phyloP scores from a whole-genome alignment of 2,888 invertebrate genomes.

The Tenthredo distinguenda region DNA sequence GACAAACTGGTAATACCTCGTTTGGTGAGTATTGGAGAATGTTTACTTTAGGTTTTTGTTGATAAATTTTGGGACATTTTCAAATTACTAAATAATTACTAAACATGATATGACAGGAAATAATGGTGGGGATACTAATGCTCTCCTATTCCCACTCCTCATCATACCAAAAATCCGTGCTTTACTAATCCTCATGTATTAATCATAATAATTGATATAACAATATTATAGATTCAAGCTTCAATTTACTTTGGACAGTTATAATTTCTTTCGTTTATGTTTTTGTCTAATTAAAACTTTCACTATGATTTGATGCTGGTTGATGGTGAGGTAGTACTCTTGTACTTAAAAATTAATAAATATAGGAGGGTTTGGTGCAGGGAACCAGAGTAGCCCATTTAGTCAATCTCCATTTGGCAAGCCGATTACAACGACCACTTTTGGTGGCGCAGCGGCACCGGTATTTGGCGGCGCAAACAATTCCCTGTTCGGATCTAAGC shows the following conservation, averaged over 20 bases:
- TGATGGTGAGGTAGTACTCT: constrained; percentile 40
- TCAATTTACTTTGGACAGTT: constrained; percentile 48
- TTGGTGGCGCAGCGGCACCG: constrained; percentile 83
- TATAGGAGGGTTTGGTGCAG: constrained; percentile 79
- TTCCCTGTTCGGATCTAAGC: constrained; percentile 81
- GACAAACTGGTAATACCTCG: constrained; percentile 74
- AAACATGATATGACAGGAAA: neutral
- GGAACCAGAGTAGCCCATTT: constrained; percentile 80
- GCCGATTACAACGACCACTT: constrained; percentile 82
- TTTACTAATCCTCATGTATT: constrained; percentile 12
- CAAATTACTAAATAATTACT: neutral
- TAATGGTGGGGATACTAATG: neutral
- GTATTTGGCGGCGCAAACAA: constrained; percentile 84
- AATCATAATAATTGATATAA: neutral
- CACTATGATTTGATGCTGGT: constrained; percentile 6
- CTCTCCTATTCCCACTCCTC: neutral
- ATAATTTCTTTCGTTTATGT: constrained; percentile 14
- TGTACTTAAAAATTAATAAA: constrained; percentile 42
- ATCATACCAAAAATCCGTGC: neutral
- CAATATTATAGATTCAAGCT: neutral
- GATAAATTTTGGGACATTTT: constrained; percentile 12
- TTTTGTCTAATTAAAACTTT: constrained; percentile 58
- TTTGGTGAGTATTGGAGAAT: constrained; percentile 73
- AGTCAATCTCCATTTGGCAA: constrained; percentile 80
- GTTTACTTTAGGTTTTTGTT: constrained; percentile 19